Conservation (phyloP, 2,797 vertebrate species). For the Etheostoma nigrum region DNA sequence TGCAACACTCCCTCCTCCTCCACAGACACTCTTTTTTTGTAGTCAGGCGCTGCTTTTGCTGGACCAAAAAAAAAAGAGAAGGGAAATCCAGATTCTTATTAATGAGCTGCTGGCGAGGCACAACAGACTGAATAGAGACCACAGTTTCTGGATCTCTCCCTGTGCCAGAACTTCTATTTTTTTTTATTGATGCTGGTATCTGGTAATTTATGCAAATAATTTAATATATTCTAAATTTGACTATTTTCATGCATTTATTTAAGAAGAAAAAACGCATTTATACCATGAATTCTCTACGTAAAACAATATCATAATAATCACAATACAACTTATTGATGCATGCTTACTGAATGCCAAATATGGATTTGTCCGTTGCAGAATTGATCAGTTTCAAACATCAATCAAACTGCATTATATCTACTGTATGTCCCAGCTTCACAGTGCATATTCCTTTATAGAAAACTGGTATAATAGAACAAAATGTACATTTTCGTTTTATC, state of each 20-base stretch:
- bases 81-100: slow-evolving; percentile 24
- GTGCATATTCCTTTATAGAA: not conserved
- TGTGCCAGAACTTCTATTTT: slow-evolving; percentile 14
- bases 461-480: not conserved
- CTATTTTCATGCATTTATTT: slow-evolving; percentile 32
- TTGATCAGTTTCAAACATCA: slow-evolving; percentile 13
- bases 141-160: slow-evolving; percentile 6
- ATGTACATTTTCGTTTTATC: not conserved
- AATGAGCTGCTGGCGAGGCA: slow-evolving; percentile 27
- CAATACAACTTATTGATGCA: not conserved
- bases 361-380: not conserved
- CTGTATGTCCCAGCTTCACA: not conserved
- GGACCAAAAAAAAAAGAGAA: slow-evolving; percentile 3
- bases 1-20: slow-evolving; percentile 34
- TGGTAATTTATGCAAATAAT: slow-evolving; percentile 32
- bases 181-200: slow-evolving; percentile 9
- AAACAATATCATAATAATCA: slow-evolving; percentile 6
- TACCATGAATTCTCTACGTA: not conserved
- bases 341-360: slow-evolving; percentile 10
- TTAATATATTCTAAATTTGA: slow-evolving; percentile 10
- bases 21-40: slow-evolving; percentile 22
- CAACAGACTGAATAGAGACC: slow-evolving; percentile 7
- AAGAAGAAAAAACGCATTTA: slow-evolving; percentile 15
- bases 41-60: slow-evolving; percentile 39
- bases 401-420: not conserved